These are phyloP conservation scores for Bungarus multicinctus DNA, from an alignment of 2,113 vertebrate genomes.

Conservation along the genomic window DNA sequence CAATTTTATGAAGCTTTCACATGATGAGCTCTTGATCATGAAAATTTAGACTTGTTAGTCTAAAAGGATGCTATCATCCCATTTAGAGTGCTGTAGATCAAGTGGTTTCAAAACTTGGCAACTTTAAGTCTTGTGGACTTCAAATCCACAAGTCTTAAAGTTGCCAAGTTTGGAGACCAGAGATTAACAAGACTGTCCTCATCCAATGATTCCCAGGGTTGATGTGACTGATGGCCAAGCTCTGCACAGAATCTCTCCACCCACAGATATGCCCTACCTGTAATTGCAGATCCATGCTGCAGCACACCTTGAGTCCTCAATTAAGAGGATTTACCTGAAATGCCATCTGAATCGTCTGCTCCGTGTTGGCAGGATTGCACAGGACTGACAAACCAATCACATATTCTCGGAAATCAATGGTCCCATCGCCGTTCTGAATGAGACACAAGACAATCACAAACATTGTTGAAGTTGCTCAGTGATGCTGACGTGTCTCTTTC, in stretches of 20 bases:
- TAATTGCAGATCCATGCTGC: background rate
- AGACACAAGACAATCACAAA: conserved; percentile 6
- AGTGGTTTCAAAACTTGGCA: background rate
- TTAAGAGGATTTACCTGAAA: conserved; percentile 80
- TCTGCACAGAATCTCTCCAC: background rate
- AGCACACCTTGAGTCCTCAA: background rate
- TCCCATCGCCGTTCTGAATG: conserved; percentile 87
- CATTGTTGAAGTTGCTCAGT: background rate
- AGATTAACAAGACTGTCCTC: background rate
- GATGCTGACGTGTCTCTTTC: background rate
- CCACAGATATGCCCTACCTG: background rate
- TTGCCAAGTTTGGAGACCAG: background rate
- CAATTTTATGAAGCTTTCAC: background rate
- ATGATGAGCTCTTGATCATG: background rate
- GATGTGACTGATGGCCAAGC: background rate
- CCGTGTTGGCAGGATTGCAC: conserved; percentile 92
- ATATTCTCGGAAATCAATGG: conserved; percentile 97
- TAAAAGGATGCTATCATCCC: background rate
- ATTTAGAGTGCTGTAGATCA: background rate
- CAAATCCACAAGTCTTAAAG: background rate
- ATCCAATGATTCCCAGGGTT: background rate
- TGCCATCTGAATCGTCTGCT: conserved; percentile 89
- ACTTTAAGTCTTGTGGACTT: background rate
- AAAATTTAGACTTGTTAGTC: background rate
- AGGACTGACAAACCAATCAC: conserved; percentile 93